Evolutionary conservation across 2,888 invertebrate species (phyloP), one percentile per base, ranked within the genome.

Genomic region (Apamea sordens): DNA sequence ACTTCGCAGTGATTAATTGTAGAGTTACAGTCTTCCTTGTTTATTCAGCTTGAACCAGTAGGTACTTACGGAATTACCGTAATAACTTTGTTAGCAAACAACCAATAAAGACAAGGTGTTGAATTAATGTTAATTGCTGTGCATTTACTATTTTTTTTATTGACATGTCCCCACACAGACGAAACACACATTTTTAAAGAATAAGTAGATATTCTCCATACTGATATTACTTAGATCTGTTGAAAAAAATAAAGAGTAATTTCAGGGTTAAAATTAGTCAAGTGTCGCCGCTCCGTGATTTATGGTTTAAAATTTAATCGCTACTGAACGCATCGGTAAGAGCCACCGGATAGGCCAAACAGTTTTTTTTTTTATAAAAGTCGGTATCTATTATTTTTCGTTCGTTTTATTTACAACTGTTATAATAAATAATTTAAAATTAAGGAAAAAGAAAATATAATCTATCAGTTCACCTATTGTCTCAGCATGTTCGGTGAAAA

Each of bases 21-120:
- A 90, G 89, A 85, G 90, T 92, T 90, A 92, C 91, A 89, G 91
- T 91, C 93, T 93, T 95, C 94, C 94, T 93, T 93, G 92, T 95
- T 93, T 92, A 92, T 91, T 91, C 90, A 91, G 85, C 86, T 89
- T 86, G 84, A 86, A 86, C 88, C 81, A 82, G 88, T 86, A 88
- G 88, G 88, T 85, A 88, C 87, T 89, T 90, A 90, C 41, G 7
- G 41, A 41, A 87, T 88, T 90, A 41, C 84, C 73, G 86, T 91
- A 90, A 92, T 91, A 86, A 87, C 85, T 90, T 86, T 88, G 89
- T 90, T 89, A 90, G 88, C 89, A 91, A 92, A 84, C 84, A 82
- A 86, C 90, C 85, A 91, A 90, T 92, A 89, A 90, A 91, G 83
- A 70, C 63, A 79, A 81, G 80, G 84, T 85, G 79, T 87, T 84